phyloP scores from a whole-genome alignment of 1,140 invertebrate genomes.

The Drosophila hydei region DNA sequence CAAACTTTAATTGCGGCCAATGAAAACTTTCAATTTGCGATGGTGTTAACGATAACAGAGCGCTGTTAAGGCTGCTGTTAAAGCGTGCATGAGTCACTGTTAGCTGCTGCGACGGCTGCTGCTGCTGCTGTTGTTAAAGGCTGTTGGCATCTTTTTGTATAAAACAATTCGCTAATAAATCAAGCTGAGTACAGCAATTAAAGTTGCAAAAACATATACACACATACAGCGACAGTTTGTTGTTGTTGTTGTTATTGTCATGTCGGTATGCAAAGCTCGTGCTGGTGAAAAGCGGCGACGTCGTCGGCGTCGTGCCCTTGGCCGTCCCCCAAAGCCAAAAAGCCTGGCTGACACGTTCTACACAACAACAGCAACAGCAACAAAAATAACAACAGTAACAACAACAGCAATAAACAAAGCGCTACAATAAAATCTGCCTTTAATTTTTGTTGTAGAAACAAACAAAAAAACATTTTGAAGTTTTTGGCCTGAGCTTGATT shows the following conservation, averaged over 20 bases:
- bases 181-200: conserved; percentile 81
- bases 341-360: conserved; percentile 76
- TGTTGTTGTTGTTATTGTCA: conserved; percentile 43
- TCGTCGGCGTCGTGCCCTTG: conserved; percentile 63
- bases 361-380: conserved; percentile 46
- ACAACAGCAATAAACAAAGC: conserved; percentile 45
- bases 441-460: conserved; percentile 42
- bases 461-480: conserved; percentile 70
- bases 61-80: conserved; percentile 63
- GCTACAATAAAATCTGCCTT: conserved; percentile 58
- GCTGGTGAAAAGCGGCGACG: conserved; percentile 53
- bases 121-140: conserved; percentile 28
- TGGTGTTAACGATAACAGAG: conserved; percentile 71
- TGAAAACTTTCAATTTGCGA: conserved; percentile 75
- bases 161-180: conserved; percentile 83
- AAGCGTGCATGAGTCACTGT: conserved; percentile 62
- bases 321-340: conserved; percentile 64
- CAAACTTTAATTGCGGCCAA: conserved; percentile 60
- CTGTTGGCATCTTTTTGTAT: conserved; percentile 64
- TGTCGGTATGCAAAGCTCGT: conserved; percentile 64
- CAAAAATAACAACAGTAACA: conserved; percentile 16
- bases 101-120: conserved; percentile 42
- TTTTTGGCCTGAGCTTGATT: conserved; percentile 81
- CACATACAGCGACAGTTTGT: conserved; percentile 57
- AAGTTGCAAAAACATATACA: conserved; percentile 76